Evolutionary conservation across 2,888 invertebrate genomes (phyloP), one percentile per base, ranked within the genome.

Genomic region (Serripes groenlandicus): DNA sequence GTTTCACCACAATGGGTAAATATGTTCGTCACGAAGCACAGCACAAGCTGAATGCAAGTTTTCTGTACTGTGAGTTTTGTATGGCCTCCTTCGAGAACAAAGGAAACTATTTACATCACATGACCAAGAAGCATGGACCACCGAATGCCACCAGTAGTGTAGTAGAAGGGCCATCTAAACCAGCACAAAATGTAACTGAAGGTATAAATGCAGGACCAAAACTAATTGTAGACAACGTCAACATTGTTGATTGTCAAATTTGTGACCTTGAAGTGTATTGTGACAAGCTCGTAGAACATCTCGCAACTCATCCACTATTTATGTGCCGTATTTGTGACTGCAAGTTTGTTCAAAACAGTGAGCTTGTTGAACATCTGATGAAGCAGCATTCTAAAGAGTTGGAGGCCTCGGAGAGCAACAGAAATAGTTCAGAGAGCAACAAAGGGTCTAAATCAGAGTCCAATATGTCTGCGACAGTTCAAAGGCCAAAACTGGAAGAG

Each of bases 21-120:
- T 83, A 78, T 64, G 15, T 62, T 0, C 74, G 82, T 11, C 86
- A 86, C 62, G 86, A 86, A 58, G 70, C 73, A 21, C 68, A 80
- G 2, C 86, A 86, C 66, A 76, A 80, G 56, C 54, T 75, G 30
- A 75, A 78, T 60, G 77, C 71, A 7, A 42, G 35, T 5, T 28
- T 83, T 28, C 69, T 81, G 42, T 75, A 78, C 28, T 86, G 86
- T 74, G 86, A 86, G 42, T 54, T 86, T 49, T 86, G 86, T 74
- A 73, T 82, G 35, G 60, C 42, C 23, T 54, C 64, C 35, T 81
- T 86, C 69, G 70, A 83, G 73, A 49, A 78, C 23, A 86, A 86
- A 60, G 86, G 81, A 0, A 60, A 74, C 28, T 86, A 86, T 71
- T 70, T 86, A 5, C 78, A 76, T 32, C 84, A 84, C 62, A 69